These are phyloP conservation scores for Cataglyphis livida DNA, from an alignment of 2,888 invertebrate genomes.

Conservation along the genomic window DNA sequence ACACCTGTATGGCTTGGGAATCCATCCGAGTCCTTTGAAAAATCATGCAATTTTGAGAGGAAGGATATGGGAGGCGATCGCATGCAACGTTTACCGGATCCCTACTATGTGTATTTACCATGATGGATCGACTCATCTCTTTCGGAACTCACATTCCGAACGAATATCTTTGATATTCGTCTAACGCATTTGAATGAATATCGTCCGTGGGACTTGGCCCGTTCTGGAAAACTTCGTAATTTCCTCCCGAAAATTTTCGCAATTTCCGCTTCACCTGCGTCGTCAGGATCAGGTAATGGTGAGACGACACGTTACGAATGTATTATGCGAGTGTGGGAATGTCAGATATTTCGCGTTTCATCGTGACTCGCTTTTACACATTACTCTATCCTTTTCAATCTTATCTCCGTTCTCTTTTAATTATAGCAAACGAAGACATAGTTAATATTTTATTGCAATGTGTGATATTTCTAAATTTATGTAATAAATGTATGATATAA, in stretches of 20 bases:
- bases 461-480: neutral
- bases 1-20: constrained; percentile 75
- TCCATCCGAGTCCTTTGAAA: constrained; percentile 62
- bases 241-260: constrained; percentile 66
- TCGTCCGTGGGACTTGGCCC: constrained; percentile 73
- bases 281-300: constrained; percentile 59
- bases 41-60: constrained; percentile 74
- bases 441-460: neutral
- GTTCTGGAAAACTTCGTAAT: constrained; percentile 67
- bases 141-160: constrained; percentile 56
- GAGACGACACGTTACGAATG: constrained; percentile 59
- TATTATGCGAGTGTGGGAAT: constrained; percentile 70
- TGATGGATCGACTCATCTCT: constrained; percentile 77
- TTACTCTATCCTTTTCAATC: neutral
- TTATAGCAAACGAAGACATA: neutral
- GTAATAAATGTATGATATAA: neutral
- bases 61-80: constrained; percentile 68
- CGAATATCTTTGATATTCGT: constrained; percentile 41
- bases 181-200: constrained; percentile 69
- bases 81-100: constrained; percentile 68
- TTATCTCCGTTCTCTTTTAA: neutral
- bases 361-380: constrained; percentile 16
- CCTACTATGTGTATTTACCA: constrained; percentile 64
- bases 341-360: constrained; percentile 31
- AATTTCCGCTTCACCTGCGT: constrained; percentile 69